phyloP scores from a whole-genome alignment of 1,140 invertebrate genomes.

The Calycopis cecrops region DNA sequence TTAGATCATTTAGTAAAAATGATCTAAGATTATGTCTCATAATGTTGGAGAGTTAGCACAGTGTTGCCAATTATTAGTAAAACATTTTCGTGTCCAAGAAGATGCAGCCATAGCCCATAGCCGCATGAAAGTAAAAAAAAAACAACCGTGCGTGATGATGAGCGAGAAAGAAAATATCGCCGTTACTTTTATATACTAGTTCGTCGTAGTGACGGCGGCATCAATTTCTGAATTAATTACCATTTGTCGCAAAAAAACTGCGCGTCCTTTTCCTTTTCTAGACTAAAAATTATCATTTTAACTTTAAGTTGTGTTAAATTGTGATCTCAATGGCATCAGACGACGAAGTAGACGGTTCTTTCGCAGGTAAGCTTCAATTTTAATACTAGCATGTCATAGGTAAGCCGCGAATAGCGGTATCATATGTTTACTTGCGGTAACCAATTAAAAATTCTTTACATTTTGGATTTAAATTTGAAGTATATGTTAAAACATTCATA shows the following conservation, averaged over 20 bases:
- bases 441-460: constrained; percentile 73
- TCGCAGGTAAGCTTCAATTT: constrained; percentile 80
- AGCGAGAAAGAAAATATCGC: constrained; percentile 50
- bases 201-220: constrained; percentile 69
- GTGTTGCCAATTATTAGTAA: too few relatives aligned
- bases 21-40: too few relatives aligned
- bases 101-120: too few relatives aligned
- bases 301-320: constrained; percentile 52
- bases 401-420: constrained; percentile 75
- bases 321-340: constrained; percentile 82
- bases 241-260: constrained; percentile 74
- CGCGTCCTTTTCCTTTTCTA: constrained; percentile 70
- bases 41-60: too few relatives aligned
- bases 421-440: constrained; percentile 76
- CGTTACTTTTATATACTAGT: constrained; percentile 58
- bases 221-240: constrained; percentile 75
- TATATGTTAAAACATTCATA: constrained; percentile 12
- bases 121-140: constrained; percentile 4
- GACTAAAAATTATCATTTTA: constrained; percentile 53
- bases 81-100: too few relatives aligned
- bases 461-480: constrained; percentile 41
- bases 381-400: constrained; percentile 71
- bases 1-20: too few relatives aligned
- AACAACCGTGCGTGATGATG: constrained; percentile 15
- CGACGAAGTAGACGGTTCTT: constrained; percentile 85